Evolutionary conservation across 2,888 invertebrate genomes (phyloP).

Genomic region (Asteroscopus sphinx): DNA sequence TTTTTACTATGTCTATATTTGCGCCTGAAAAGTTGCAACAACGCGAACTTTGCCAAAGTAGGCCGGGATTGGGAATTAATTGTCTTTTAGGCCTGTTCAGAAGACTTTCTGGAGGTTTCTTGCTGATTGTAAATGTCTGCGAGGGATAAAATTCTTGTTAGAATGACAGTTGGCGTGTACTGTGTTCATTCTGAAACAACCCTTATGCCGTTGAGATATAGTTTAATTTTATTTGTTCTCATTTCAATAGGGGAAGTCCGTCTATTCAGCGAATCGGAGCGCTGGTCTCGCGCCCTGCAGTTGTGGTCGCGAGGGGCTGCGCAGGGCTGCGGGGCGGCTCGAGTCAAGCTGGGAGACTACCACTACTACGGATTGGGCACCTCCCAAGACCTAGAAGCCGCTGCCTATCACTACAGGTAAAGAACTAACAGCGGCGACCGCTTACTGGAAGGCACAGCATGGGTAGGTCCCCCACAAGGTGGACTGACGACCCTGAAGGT

Average conservation of each 20-base stretch:
- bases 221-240: no score
- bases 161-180: no score
- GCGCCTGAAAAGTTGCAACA: slow-evolving; percentile 14
- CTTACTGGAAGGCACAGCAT: no score
- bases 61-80: slow-evolving; percentile 72
- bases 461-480: no score
- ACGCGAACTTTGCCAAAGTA: slow-evolving; percentile 52
- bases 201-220: no score
- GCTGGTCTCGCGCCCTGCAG: slow-evolving; percentile 95
- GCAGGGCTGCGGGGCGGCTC: slow-evolving; percentile 96
- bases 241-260: slow-evolving; percentile 88
- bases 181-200: no score
- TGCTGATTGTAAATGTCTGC: slow-evolving; percentile 49
- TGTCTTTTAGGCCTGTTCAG: slow-evolving; percentile 65
- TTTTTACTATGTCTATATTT: slow-evolving; percentile 44
- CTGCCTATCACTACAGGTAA: slow-evolving; percentile 95
- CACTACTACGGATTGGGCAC: slow-evolving; percentile 99
- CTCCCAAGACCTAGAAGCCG: slow-evolving; percentile 95
- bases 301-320: slow-evolving; percentile 98
- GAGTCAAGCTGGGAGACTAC: slow-evolving; percentile 99
- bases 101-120: slow-evolving; percentile 51
- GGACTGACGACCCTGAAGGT: no score
- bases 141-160: no score
- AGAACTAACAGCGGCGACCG: not conserved
- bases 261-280: slow-evolving; percentile 91